phyloP scores from a whole-genome alignment of 2,113 vertebrate genomes.

The Cryptomyrus ogoouensis region DNA sequence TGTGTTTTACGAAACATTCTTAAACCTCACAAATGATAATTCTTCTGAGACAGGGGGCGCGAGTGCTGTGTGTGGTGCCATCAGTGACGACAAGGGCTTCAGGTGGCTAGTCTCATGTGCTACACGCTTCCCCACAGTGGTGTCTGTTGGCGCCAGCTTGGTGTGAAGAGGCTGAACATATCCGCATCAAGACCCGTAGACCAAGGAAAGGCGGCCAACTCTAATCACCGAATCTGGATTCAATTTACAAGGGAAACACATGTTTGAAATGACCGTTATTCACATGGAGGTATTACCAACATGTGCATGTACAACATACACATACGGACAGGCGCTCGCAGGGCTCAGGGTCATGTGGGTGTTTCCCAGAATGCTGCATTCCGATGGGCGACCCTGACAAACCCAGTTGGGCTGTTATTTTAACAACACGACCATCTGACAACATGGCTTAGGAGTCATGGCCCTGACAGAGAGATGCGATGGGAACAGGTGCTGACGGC shows the following conservation, averaged over 20 bases:
- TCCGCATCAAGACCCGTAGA: neutral
- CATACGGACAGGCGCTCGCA: slow-evolving; percentile 6
- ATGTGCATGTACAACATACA: neutral
- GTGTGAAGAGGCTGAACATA: neutral
- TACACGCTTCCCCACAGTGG: neutral
- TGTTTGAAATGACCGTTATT: neutral
- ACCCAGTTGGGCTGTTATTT: neutral
- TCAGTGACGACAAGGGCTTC: neutral
- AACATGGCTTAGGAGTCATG: neutral
- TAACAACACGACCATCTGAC: neutral
- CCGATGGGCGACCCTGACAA: neutral
- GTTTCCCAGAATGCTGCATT: neutral
- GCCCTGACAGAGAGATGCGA: neutral
- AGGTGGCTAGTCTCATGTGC: neutral
- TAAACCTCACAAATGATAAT: slow-evolving; percentile 35
- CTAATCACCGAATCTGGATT: neutral
- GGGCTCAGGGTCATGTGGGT: neutral
- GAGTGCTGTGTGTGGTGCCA: neutral
- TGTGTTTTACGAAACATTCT: slow-evolving; percentile 49
- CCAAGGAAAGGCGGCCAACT: neutral
- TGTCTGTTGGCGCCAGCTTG: neutral
- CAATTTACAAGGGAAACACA: neutral
- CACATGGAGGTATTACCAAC: neutral
- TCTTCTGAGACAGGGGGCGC: neutral
- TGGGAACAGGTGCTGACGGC: neutral